These are phyloP conservation scores for Blera fallax DNA, from an alignment of 2,888 invertebrate species.

Conservation along the genomic window DNA sequence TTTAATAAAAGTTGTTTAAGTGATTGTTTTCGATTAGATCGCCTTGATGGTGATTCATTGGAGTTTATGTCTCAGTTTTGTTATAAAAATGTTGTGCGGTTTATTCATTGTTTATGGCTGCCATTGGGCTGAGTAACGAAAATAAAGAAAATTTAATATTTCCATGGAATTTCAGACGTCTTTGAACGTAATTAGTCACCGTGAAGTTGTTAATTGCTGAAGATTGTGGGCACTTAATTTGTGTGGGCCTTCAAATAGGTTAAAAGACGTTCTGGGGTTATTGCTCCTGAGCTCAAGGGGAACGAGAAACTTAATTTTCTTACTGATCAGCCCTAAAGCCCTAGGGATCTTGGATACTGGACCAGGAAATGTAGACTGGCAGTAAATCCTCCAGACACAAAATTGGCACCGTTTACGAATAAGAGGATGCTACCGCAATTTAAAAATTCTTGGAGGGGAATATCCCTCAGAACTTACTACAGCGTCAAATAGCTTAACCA, in stretches of 20 bases:
- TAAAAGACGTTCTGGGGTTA: background rate
- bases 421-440: too few species aligned
- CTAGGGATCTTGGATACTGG: too few species aligned
- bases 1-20: background rate
- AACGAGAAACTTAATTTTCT: too few species aligned
- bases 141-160: background rate
- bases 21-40: background rate
- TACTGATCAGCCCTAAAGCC: too few species aligned
- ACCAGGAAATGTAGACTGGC: too few species aligned
- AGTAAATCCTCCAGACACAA: too few species aligned
- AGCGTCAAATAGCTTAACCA: too few species aligned
- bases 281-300: background rate
- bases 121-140: background rate
- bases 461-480: too few species aligned
- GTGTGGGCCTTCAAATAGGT: background rate
- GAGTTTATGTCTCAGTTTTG: background rate
- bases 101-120: background rate
- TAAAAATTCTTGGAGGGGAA: too few species aligned
- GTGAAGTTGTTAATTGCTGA: background rate
- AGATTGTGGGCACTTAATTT: background rate
- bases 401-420: too few species aligned
- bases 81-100: background rate
- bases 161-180: background rate
- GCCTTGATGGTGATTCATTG: background rate
- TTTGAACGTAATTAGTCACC: background rate